These are phyloP conservation scores for Formica exsecta DNA, from an alignment of 1,140 invertebrate genomes.

Conservation along the genomic window DNA sequence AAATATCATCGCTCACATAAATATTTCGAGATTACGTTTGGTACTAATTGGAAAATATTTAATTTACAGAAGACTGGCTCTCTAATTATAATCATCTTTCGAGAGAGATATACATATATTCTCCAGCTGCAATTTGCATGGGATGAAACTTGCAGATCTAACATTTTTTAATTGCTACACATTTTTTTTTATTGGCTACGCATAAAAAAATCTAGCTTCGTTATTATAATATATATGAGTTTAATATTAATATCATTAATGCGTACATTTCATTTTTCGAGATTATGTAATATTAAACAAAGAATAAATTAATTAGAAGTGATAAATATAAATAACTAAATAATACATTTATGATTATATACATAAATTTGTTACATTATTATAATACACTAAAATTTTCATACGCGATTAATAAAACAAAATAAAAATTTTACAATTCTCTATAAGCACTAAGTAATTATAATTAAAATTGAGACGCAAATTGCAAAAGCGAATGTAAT, in stretches of 20 bases:
- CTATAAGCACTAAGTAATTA: background rate
- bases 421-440: slow-evolving; percentile 5
- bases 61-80: background rate
- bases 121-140: background rate
- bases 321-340: background rate
- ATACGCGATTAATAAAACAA: background rate
- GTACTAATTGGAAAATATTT: background rate
- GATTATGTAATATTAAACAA: background rate
- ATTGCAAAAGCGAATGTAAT: background rate
- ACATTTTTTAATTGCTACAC: background rate
- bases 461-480: background rate
- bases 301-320: background rate
- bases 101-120: too few species aligned
- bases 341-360: slow-evolving; percentile 6
- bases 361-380: background rate
- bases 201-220: background rate
- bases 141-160: background rate
- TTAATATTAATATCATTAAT: slow-evolving; percentile 9
- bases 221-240: background rate
- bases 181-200: too few species aligned
- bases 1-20: background rate
- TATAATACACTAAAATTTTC: background rate
- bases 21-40: background rate
- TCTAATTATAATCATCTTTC: too few species aligned
- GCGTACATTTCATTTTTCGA: background rate